A percentile compares a stretch with the other conserved stretches of the same genome.
Evolutionary conservation across 2,797 vertebrate genomes (phyloP).

Genomic region (Falco columbarius): DNA sequence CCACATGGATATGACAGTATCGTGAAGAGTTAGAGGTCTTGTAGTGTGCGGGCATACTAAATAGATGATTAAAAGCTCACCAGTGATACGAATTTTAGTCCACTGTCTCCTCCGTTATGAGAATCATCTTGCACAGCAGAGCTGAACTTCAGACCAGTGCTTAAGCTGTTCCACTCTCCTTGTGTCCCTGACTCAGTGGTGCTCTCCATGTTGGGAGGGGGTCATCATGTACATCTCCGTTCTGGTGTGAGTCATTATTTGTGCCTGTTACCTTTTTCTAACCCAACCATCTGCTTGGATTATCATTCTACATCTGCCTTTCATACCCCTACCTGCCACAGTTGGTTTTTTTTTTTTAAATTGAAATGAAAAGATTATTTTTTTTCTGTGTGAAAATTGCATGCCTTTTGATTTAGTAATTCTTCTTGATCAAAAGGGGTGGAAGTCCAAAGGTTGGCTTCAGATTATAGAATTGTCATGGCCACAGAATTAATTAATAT

Average conservation of each 20-base stretch:
- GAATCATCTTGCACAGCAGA: neutral
- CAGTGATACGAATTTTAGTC: neutral
- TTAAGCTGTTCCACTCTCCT: neutral
- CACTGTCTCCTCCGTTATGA: neutral
- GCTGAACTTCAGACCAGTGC: neutral
- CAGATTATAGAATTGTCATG: neutral
- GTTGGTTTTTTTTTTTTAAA: neutral
- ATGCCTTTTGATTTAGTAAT: neutral
- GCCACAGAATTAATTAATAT: neutral
- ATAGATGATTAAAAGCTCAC: neutral
- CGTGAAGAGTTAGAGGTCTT: neutral
- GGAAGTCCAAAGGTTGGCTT: neutral
- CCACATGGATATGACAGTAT: neutral
- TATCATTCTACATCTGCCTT: neutral
- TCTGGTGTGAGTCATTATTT: constrained; percentile 7
- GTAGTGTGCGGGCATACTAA: neutral
- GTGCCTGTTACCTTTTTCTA: neutral
- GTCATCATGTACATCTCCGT: neutral
- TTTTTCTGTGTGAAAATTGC: neutral
- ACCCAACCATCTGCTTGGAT: constrained; percentile 1
- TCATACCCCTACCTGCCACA: neutral
- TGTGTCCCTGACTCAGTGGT: neutral
- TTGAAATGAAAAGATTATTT: neutral
- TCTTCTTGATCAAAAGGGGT: neutral
- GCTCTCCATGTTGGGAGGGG: neutral